phyloP scores from a whole-genome alignment of 1,140 invertebrate species.

The Apis florea region DNA sequence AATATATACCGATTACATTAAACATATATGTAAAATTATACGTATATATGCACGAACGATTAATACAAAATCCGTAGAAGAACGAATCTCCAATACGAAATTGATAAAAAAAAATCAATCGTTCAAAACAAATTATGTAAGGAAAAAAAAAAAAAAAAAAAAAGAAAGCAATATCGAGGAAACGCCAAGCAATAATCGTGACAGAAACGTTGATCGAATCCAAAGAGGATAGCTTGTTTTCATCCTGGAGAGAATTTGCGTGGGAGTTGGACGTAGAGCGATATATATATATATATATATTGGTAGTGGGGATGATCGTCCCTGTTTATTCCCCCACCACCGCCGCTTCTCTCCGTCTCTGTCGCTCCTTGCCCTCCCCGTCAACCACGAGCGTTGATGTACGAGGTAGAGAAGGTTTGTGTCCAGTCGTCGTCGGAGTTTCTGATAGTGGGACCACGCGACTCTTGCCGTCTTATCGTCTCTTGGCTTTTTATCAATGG shows the following conservation, averaged over 20 bases:
- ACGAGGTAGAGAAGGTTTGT: constrained; percentile 43
- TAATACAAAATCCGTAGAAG: not conserved
- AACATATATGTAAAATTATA: not conserved
- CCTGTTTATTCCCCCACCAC: constrained; percentile 50
- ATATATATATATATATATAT: too few species aligned
- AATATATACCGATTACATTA: not conserved
- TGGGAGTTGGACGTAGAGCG: not conserved
- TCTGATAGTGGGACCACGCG: constrained; percentile 61
- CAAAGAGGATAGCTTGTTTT: constrained; percentile 55
- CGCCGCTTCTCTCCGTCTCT: not conserved
- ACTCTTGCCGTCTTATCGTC: constrained; percentile 54
- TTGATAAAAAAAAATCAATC: not conserved
- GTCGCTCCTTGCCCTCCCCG: constrained; percentile 47
- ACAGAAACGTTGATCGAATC: constrained; percentile 1
- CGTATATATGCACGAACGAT: too few species aligned
- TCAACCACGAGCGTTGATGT: not conserved
- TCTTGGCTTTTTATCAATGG: constrained; percentile 62
- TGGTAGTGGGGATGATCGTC: constrained; percentile 9
- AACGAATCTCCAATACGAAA: not conserved
- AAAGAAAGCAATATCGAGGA: not conserved
- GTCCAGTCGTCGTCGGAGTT: constrained; percentile 67
- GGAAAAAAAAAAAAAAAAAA: too few species aligned
- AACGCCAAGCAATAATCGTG: not conserved
- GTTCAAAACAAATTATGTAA: not conserved
- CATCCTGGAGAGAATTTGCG: constrained; percentile 24